Conservation (phyloP, 2,113 vertebrate species). For the Zosterops japonicus region DNA sequence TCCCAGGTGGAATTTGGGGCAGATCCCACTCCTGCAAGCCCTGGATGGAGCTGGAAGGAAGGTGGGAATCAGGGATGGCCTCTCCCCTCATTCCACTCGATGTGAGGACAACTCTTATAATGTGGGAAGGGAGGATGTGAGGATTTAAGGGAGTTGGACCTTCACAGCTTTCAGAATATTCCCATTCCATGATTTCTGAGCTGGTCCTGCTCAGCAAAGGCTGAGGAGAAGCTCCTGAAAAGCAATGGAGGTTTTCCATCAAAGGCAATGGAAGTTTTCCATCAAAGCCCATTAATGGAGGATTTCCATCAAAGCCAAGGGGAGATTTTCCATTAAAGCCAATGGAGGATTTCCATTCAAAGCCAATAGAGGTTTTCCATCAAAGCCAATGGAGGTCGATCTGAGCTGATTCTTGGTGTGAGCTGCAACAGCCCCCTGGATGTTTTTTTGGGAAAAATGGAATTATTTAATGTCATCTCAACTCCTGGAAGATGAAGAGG, state of each 20-base stretch:
- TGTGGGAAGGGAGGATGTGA: rapidly evolving
- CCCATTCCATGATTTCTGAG: background rate
- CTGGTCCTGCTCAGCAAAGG: background rate
- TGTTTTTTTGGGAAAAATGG: background rate
- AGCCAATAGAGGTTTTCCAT: background rate
- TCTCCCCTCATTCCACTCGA: rapidly evolving
- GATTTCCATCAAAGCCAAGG: background rate
- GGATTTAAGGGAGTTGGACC: background rate
- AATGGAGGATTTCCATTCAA: background rate
- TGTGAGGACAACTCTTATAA: background rate
- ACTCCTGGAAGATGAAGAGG: background rate
- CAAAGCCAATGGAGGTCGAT: background rate
- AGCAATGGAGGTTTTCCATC: background rate
- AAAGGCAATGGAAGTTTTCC: background rate
- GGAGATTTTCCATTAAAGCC: background rate
- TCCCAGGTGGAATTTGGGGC: background rate
- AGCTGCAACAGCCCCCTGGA: background rate
- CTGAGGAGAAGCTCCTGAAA: background rate
- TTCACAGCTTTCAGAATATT: background rate
- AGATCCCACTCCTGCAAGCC: background rate
- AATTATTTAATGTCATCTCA: background rate
- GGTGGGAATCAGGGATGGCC: background rate
- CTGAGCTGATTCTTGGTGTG: background rate
- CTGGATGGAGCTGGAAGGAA: background rate
- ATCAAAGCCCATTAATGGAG: background rate